phyloP scores from a whole-genome alignment of 2,888 invertebrate genomes.

The Cephus pygmeus region DNA sequence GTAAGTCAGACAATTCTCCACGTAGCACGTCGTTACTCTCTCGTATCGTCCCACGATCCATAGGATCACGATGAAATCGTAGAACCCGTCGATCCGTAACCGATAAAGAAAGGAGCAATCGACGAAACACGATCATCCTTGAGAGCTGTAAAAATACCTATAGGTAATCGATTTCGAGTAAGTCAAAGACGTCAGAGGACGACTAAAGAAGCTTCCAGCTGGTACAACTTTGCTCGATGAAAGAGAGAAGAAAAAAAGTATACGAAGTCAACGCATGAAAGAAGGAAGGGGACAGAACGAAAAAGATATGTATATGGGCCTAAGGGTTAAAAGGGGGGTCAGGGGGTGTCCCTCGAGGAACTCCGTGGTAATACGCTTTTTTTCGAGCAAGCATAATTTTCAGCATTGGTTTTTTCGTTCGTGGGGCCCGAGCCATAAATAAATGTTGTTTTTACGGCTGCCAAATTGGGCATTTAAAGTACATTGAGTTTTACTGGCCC shows the following conservation, averaged over 20 bases:
- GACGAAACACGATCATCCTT: neutral
- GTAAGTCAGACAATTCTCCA: neutral
- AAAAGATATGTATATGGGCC: neutral
- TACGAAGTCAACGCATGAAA: neutral
- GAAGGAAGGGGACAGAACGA: neutral
- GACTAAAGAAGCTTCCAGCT: conserved; percentile 27
- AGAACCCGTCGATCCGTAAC: neutral
- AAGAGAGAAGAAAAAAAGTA: neutral
- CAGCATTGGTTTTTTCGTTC: conserved; percentile 41
- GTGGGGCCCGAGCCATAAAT: conserved; percentile 59
- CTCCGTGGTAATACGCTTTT: conserved; percentile 45
- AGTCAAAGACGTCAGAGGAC: neutral
- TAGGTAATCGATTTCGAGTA: conserved; percentile 19
- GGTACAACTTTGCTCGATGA: conserved; percentile 11
- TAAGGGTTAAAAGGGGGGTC: neutral
- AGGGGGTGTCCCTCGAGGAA: conserved; percentile 8
- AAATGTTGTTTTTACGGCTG: conserved; percentile 65
- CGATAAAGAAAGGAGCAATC: neutral
- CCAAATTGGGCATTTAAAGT: conserved; percentile 65
- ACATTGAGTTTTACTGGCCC: conserved; percentile 50
- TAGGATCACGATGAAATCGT: neutral
- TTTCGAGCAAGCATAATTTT: conserved; percentile 47
- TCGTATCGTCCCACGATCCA: neutral
- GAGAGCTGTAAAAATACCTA: neutral
- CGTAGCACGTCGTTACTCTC: neutral